Conservation (phyloP, 1,140 invertebrate species). For the Ephestia elutella region DNA sequence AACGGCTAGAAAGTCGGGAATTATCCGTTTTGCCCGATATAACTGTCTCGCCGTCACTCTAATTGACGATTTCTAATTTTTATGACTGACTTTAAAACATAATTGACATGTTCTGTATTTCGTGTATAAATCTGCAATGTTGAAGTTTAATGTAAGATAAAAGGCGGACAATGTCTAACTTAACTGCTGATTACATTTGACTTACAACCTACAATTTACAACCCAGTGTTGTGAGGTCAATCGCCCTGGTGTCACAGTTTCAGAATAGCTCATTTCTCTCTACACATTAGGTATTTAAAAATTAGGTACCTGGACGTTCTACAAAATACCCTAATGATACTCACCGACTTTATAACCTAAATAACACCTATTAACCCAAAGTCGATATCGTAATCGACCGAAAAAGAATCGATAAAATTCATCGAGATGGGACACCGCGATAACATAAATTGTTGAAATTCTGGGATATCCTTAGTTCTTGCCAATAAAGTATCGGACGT, state of each 20-base stretch:
- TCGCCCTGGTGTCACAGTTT: too few relatives aligned
- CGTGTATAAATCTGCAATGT: too few relatives aligned
- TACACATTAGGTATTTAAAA: too few relatives aligned
- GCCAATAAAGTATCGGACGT: too few relatives aligned
- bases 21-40: neutral
- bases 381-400: slow-evolving; percentile 10
- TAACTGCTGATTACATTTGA: too few relatives aligned
- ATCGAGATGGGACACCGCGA: neutral
- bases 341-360: slow-evolving; percentile 12
- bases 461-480: neutral
- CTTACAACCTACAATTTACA: too few relatives aligned
- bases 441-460: neutral
- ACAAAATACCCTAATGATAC: slow-evolving; percentile 7
- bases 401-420: slow-evolving; percentile 10
- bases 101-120: neutral
- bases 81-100: neutral
- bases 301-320: too few relatives aligned
- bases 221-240: too few relatives aligned
- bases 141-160: too few relatives aligned
- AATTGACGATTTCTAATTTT: slow-evolving; percentile 7
- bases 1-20: slow-evolving; percentile 10
- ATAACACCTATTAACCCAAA: slow-evolving; percentile 12
- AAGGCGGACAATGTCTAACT: too few relatives aligned
- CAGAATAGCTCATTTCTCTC: too few relatives aligned
- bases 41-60: neutral